These are phyloP conservation scores for Nomada hirtipes DNA, from an alignment of 2,888 invertebrate genomes.

Conservation along the genomic window DNA sequence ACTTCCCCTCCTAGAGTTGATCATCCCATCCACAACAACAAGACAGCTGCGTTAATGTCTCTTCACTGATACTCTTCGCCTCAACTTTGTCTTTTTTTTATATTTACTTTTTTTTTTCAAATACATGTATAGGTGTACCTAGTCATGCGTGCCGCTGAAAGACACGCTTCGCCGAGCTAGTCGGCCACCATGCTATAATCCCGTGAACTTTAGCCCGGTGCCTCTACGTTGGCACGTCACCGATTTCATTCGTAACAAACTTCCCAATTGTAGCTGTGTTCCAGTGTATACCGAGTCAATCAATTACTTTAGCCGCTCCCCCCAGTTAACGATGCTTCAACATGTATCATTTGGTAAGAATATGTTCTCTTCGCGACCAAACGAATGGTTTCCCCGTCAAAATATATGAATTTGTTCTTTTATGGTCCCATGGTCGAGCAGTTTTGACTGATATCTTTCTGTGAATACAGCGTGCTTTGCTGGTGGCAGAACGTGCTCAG, in stretches of 20 bases:
- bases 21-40: constrained; percentile 84
- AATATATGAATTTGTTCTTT: not conserved
- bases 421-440: not conserved
- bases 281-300: no score
- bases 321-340: no score
- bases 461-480: constrained; percentile 4
- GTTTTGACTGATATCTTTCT: not conserved
- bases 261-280: no score
- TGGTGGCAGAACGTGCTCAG: constrained; percentile 76
- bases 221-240: not conserved
- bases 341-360: not conserved
- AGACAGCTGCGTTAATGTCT: constrained; percentile 84
- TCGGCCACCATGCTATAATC: constrained; percentile 69
- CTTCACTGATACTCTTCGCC: constrained; percentile 78
- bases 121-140: constrained; percentile 52
- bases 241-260: not conserved
- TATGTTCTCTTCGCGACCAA: not conserved
- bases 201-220: not conserved
- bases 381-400: not conserved
- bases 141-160: constrained; percentile 57
- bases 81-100: constrained; percentile 70
- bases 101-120: constrained; percentile 59
- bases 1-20: constrained; percentile 84
- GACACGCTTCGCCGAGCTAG: constrained; percentile 68
- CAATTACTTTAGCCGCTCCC: no score